These are phyloP conservation scores for Albula glossodonta DNA, from an alignment of 2,113 vertebrate genomes.

Conservation along the genomic window DNA sequence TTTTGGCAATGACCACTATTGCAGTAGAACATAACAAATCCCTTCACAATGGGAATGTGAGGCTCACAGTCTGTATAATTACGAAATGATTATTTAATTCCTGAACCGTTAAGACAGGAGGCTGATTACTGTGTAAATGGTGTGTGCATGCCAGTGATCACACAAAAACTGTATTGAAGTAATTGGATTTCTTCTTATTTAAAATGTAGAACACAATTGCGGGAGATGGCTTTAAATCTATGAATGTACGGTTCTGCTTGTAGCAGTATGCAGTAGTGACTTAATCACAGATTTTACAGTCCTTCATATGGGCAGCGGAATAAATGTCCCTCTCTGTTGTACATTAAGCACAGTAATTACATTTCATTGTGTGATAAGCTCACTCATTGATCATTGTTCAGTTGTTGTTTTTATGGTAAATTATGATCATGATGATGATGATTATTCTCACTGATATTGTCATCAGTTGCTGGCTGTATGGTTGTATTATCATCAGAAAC, in stretches of 20 bases:
- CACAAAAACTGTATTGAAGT: background rate
- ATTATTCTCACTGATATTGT: too few species aligned
- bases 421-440: too few species aligned
- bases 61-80: background rate
- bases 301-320: background rate
- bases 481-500: too few species aligned
- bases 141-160: background rate
- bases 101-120: background rate
- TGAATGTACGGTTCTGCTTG: background rate
- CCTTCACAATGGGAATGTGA: background rate
- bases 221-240: slow-evolving; percentile 21
- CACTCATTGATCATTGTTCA: too few species aligned
- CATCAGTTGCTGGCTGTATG: too few species aligned
- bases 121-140: background rate
- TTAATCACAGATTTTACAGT: slow-evolving; percentile 15
- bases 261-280: slow-evolving; percentile 27
- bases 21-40: background rate
- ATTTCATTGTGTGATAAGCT: background rate
- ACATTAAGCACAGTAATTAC: background rate
- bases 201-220: slow-evolving; percentile 51
- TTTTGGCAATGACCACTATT: background rate
- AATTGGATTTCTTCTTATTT: slow-evolving; percentile 46
- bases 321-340: background rate
- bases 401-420: too few species aligned
- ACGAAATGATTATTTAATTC: background rate